phyloP scores from a whole-genome alignment of 2,797 vertebrate species.

The Champsocephalus gunnari region DNA sequence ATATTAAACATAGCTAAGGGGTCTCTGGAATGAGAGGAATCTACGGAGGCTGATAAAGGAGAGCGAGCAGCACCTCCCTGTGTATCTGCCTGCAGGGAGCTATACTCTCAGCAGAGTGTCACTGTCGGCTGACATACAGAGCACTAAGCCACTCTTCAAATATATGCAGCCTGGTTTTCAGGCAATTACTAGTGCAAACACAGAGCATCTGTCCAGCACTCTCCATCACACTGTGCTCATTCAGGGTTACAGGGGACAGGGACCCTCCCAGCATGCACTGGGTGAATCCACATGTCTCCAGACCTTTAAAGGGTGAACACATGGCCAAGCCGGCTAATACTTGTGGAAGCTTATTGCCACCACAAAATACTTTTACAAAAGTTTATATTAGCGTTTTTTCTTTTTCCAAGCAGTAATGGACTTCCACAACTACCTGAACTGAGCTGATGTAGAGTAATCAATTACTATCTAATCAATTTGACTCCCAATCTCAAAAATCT shows the following conservation, averaged over 20 bases:
- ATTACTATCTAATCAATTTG: no score
- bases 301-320: background rate
- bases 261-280: constrained; percentile 28
- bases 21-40: background rate
- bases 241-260: constrained; percentile 5
- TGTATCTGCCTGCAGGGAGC: constrained; percentile 14
- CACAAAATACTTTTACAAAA: background rate
- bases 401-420: no score
- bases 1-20: no score
- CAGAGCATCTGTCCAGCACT: constrained; percentile 48
- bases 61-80: constrained; percentile 15
- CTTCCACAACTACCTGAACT: no score
- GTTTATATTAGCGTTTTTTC: no score
- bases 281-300: background rate
- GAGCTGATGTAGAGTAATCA: no score
- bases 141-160: constrained; percentile 58
- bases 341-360: background rate
- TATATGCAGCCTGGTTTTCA: constrained; percentile 55
- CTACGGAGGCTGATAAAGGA: constrained; percentile 20
- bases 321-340: background rate
- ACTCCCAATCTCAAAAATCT: no score
- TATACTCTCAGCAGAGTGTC: constrained; percentile 25
- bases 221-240: constrained; percentile 27
- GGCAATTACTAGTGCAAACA: constrained; percentile 66
- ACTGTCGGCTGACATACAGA: constrained; percentile 53